These are phyloP conservation scores for Andricus curvator DNA, from an alignment of 2,888 invertebrate species.

Conservation along the genomic window DNA sequence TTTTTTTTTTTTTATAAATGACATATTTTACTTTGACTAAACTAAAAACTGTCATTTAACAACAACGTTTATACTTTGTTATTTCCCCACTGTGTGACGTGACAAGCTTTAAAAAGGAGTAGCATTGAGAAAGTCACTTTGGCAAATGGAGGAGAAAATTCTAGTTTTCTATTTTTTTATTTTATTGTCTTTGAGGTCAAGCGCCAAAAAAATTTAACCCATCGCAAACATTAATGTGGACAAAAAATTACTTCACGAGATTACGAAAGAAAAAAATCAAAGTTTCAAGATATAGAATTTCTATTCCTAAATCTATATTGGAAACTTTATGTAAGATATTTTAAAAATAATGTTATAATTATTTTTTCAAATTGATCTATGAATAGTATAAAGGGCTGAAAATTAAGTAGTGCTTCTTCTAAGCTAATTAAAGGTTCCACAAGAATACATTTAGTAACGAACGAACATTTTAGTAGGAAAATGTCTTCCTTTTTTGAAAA, in stretches of 20 bases:
- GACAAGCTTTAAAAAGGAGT: not conserved
- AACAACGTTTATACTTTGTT: too few species aligned
- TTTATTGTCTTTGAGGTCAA: not conserved
- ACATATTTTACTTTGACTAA: too few species aligned
- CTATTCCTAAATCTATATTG: too few species aligned
- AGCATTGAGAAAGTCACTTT: not conserved
- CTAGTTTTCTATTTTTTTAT: not conserved
- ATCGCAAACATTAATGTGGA: not conserved
- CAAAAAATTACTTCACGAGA: too few species aligned
- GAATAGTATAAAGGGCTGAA: not conserved
- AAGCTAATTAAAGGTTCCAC: not conserved
- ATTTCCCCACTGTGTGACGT: not conserved
- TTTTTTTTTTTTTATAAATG: too few species aligned
- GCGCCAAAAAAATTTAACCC: not conserved
- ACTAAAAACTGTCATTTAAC: too few species aligned
- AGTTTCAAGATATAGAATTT: too few species aligned
- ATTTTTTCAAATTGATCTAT: not conserved
- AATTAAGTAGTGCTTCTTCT: not conserved
- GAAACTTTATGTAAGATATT: too few species aligned
- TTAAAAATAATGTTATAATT: too few species aligned
- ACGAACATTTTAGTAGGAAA: too few species aligned
- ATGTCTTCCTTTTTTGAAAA: too few species aligned
- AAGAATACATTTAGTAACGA: not conserved
- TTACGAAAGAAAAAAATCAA: too few species aligned
- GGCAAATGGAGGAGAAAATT: not conserved